These are phyloP conservation scores for Lepidochrysops patricia DNA, from an alignment of 2,888 invertebrate genomes.

Conservation along the genomic window DNA sequence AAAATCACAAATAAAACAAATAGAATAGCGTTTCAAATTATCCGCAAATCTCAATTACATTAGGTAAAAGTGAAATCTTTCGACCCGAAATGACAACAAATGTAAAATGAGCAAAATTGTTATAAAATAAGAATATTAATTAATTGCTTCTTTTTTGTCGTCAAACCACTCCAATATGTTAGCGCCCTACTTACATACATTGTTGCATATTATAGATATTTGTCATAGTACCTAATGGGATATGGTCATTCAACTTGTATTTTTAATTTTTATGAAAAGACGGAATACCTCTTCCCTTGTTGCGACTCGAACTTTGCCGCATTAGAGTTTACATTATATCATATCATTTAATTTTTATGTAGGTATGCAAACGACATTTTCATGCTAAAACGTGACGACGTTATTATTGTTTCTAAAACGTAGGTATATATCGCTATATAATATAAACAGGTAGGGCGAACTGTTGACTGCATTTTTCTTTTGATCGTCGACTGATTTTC, in stretches of 20 bases:
- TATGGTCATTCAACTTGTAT: neutral
- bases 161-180: too few relatives aligned
- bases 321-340: neutral
- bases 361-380: slow-evolving; percentile 6
- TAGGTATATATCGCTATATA: neutral
- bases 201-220: too few relatives aligned
- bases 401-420: neutral
- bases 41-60: neutral
- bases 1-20: neutral
- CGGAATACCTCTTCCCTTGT: neutral
- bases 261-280: neutral
- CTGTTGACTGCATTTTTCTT: neutral
- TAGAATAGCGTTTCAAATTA: neutral
- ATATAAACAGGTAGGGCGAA: neutral
- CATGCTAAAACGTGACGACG: neutral
- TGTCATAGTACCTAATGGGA: too few relatives aligned
- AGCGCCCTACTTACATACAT: too few relatives aligned
- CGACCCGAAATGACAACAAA: too few relatives aligned
- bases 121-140: too few relatives aligned
- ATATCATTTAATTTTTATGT: slow-evolving; percentile 34
- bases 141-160: too few relatives aligned
- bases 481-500: neutral
- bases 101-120: too few relatives aligned
- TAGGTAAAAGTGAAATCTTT: too few relatives aligned
- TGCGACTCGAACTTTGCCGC: neutral